Evolutionary conservation across 2,113 vertebrate species (phyloP), one percentile per base, ranked within the genome.

Genomic region (Apodemus speciosus): DNA sequence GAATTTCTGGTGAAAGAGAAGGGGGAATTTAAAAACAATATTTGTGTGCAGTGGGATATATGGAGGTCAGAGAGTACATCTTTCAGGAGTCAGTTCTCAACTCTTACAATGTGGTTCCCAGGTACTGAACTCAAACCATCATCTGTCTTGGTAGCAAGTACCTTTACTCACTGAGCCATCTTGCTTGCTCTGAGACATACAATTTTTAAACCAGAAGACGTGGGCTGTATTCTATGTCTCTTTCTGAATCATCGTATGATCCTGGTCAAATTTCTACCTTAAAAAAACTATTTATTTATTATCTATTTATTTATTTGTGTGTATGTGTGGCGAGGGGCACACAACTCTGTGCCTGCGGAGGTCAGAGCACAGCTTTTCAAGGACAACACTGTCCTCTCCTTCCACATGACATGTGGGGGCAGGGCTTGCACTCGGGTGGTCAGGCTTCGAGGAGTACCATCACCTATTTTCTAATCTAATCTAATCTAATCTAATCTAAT

Each of bases 121-220:
- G 58, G 80, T 25, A 43, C 1, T 83, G 80, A 43, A 64, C 58
- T 62, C 80, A 20, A 16, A 25, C 8, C 79, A 38, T 60, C n/a
- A 60, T 38, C 11, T 40, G 23, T 8, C 25, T 56, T 79, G 32
- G 32, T 1, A 27, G 25, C 79, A 43, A 62, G 38, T 4, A 10
- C 53, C 35, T 38, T 56, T 58, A 6, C 20, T 56, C 35, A 58
- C 35, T 25, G 38, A 83, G 80, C 32, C 51, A 3, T 62, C 21
- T 81, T 3, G 3, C 23, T 38, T 58, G 53, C 13, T 16, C 15
- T 53, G 27, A 84, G 60, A 14, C 88, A 80, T 6, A 53, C 5
- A 77, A 27, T 85, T 90, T 93, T 89, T 79, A 95, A 90, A 89
- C 71, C 69, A 89, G 68, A 27, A 91, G 90, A 73, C n/a, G n/a